Base-by-base conservation (phyloP, 2,797 vertebrate genomes). In the Kryptolebias ocellatus region DNA sequence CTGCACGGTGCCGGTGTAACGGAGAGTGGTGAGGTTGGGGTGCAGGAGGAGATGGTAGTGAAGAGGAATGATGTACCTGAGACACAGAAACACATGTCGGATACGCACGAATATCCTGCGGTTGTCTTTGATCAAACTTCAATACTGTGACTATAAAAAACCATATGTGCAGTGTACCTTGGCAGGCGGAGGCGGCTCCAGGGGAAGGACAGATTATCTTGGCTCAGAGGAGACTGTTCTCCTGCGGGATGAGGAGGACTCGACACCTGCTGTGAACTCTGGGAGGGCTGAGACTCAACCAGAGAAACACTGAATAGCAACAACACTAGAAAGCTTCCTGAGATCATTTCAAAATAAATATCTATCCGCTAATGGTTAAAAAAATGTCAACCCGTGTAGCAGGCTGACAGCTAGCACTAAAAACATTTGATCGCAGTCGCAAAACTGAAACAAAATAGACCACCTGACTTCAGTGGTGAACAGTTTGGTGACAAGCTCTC, bases 31-130 rank as follows among this genome's bases (percentile, higher is more conserved):
- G 82, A 94, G 86, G 86, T 95, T 93, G 58, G 92, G 93, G 78
- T 94, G 92, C 74, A 94, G 81, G 17, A 90, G 62, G 70, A 95
- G 85, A 59, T 88, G 85, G 78, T 93, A 95, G 74, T 92, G 92
- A 61, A 93, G 85, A 62, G 93, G 94, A 72, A 92, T 66, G 50
- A 95, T 92, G 76, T 88, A 91, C 81, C 92, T 92, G n/a, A 79
- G 70, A 70, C 77, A 69, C 55, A 86, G 78, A 83, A 83, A 78
- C 37, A 67, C 8, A 24, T 20, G 17, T 6, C 7, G 9, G 2
- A 24, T 11, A n/a, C n/a, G 2, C 18, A 47, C 27, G 24, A 16
- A 53, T 3, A 11, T 54, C 5, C 1, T 16, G 1, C 0, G 34
- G 5, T 18, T 18, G 53, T 67, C 17, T 57, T 45, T 4, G 4